These are phyloP conservation scores for Thymelicus sylvestris DNA, from an alignment of 2,888 invertebrate genomes.

Conservation along the genomic window DNA sequence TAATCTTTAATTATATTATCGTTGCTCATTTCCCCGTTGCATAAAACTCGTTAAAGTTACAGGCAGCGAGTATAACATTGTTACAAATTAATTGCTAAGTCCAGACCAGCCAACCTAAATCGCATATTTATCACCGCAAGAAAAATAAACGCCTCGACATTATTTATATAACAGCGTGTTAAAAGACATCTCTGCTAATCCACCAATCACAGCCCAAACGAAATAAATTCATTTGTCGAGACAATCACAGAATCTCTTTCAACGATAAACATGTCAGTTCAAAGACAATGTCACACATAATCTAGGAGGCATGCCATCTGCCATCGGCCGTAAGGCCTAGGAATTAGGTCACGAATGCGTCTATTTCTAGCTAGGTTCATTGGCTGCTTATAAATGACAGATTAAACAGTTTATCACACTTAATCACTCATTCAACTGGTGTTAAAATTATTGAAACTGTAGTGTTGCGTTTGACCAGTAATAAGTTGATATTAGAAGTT, in stretches of 20 bases:
- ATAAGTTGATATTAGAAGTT: not conserved
- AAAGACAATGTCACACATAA: conserved; percentile 30
- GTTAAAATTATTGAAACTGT: not conserved
- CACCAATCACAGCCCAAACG: conserved; percentile 7
- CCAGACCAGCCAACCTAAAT: not conserved
- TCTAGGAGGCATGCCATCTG: conserved; percentile 24
- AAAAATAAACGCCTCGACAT: conserved; percentile 10
- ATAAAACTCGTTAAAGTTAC: too few species aligned
- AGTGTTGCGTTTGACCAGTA: not conserved
- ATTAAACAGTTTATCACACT: conserved; percentile 3
- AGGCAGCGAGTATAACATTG: too few species aligned
- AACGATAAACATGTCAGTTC: conserved; percentile 36
- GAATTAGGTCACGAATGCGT: conserved; percentile 37
- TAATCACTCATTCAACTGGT: conserved; percentile 18
- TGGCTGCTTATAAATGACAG: conserved; percentile 38
- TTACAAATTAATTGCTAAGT: too few species aligned
- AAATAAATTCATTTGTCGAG: conserved; percentile 26
- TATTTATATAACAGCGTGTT: not conserved
- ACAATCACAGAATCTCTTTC: conserved; percentile 18
- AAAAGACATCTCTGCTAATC: not conserved
- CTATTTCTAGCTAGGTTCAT: conserved; percentile 43
- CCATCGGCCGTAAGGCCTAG: conserved; percentile 14
- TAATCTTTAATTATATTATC: too few species aligned
- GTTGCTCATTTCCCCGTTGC: too few species aligned
- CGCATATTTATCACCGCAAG: too few species aligned